Base-by-base conservation (phyloP, 2,113 vertebrate species). In the Amblyopsis rosae region DNA sequence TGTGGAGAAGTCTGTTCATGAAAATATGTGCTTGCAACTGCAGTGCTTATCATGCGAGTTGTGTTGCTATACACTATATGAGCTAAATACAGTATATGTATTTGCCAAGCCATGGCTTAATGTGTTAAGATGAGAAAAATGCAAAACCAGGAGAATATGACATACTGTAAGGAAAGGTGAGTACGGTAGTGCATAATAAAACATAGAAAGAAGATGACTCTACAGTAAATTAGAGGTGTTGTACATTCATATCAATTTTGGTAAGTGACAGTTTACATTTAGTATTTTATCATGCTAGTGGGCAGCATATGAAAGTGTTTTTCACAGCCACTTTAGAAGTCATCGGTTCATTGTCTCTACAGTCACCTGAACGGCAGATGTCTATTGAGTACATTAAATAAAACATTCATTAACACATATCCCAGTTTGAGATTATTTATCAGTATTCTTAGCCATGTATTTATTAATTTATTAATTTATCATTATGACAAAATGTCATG, bases 291-390 rank as follows among this genome's bases (percentile, higher is more conserved):
- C 58, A 68, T 54, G 67, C 81, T 55, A 69, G 73, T 69, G 81
- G 80, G 81, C 71, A 81, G 81, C 86, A 83, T 78, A 87, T 84
- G 81, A 89, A 89, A 84, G 82, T 88, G 87, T 41, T 66, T 87
- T 87, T 61, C 69, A 48, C 50, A 84, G 73, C 63, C 79, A 84
- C 76, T 89, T 79, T 75, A 50, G 33, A 59, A 70, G 65, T 74
- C 57, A 62, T 85, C 67, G 69, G 60, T 75, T 79, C 74, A 77
- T 65, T 74, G 72, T 65, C 71, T 75, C 70, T 86, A 72, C 67
- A 83, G 81, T 87, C 68, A 86, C 72, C 74, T 75, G 61, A 62
- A 26, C 26, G 26, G 2, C 2, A 26, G 26, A 26, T 26, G 69
- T 75, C 56, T 46, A 65, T 65, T 48, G 76, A 61, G 47, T 81